Evolutionary conservation across 37 sponge, comb jelly and placozoan species (phyloP).

Genomic region (Crambe crambe): DNA sequence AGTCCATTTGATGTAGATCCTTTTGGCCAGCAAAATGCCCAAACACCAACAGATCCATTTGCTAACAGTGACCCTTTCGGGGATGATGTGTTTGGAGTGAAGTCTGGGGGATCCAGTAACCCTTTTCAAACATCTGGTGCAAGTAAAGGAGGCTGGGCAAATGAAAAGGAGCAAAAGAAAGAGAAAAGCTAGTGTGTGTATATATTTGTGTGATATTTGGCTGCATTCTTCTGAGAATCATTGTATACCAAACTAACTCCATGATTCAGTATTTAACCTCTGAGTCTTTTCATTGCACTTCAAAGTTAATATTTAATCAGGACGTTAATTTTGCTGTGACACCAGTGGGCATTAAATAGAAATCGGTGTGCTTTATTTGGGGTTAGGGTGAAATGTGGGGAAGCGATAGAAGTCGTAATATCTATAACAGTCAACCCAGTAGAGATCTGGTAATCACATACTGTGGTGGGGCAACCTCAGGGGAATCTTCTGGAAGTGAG

Average conservation of each 20-base stretch:
- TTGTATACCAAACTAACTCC: too few species aligned
- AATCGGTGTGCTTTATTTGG: neutral
- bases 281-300: neutral
- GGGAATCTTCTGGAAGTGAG: conserved; percentile 29
- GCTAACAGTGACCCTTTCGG: conserved; percentile 34
- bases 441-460: neutral
- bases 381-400: conserved; percentile 14
- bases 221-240: too few species aligned
- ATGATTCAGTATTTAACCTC: neutral
- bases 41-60: conserved; percentile 41
- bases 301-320: neutral
- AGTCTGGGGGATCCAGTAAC: neutral
- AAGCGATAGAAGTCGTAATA: neutral
- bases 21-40: conserved; percentile 13
- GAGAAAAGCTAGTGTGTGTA: neutral
- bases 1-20: conserved; percentile 19
- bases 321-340: neutral
- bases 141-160: neutral
- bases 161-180: neutral
- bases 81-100: conserved; percentile 27
- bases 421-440: neutral
- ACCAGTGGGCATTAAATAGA: neutral
- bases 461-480: neutral
- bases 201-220: too few species aligned
- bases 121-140: neutral